Evolutionary conservation across 1,140 invertebrate genomes (phyloP), one percentile per base, ranked within the genome.

Genomic region (Bombus vancouverensis): DNA sequence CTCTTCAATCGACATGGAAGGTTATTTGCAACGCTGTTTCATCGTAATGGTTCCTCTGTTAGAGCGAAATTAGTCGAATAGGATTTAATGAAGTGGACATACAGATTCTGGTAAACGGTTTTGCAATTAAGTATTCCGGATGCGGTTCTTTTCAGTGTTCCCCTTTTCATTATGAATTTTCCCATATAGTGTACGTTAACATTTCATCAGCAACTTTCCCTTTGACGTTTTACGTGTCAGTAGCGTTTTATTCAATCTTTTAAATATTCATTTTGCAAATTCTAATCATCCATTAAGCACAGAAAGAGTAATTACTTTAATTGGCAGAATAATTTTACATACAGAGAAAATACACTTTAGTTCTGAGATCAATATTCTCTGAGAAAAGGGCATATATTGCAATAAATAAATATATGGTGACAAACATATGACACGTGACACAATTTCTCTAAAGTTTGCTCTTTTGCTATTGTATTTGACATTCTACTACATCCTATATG

Each of bases 251-350:
- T 53, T 53, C 47, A 0, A 53, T 53, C 1, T 53, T 22, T 18
- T 47, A 2, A 47, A 47, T 47, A 62, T 62, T n/a, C 28, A n/a
- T 12, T 62, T 62, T 62, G 10, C 28, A 62, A 62, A 62, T 12
- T 62, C n/a, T 0, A n/a, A 13, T n/a, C 9, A 3, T n/a, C 3
- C 9, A n/a, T n/a, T 3, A n/a, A 6, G 12, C 3, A 6, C 12
- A 6, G 13, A 32, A 65, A 5, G 13, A 1, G 4, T 2, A 28
- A 8, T 53, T 53, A 53, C 6, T 22, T 53, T 8, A 22, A 53
- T 53, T 22, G 47, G 18, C 1, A 53, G 47, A 53, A 5, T 22
- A 53, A 53, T 53, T 53, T 53, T 53, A 53, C 18, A 53, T 22
- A 53, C 47, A 53, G 47, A 53, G 47, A 22, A 22, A 22, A 8